A percentile compares a stretch with the other conserved stretches of the same genome.
phyloP scores from a whole-genome alignment of 2,888 invertebrate genomes.

The Xanthorhoe spadicearia region DNA sequence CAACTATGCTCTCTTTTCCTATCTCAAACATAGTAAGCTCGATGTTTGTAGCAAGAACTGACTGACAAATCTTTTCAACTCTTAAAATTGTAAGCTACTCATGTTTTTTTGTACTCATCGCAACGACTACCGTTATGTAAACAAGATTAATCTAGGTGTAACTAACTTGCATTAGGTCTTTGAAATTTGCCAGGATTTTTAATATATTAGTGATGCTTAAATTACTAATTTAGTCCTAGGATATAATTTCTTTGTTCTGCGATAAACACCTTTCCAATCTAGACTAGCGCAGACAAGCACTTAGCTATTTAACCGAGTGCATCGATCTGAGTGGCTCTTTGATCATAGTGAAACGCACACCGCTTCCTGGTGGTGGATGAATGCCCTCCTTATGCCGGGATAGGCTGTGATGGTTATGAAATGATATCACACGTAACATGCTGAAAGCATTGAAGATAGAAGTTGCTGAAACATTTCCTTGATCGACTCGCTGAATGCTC shows the following conservation, averaged over 20 bases:
- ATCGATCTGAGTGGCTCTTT: slow-evolving; percentile 65
- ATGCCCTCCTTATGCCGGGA: slow-evolving; percentile 56
- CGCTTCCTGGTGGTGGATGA: slow-evolving; percentile 68
- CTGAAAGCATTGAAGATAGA: slow-evolving; percentile 29
- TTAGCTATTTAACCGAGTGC: slow-evolving; percentile 51
- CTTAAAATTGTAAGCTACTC: neutral
- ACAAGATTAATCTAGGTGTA: neutral
- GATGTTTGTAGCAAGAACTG: slow-evolving; percentile 1
- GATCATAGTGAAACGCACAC: slow-evolving; percentile 61
- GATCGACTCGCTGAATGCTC: slow-evolving; percentile 11
- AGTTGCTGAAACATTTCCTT: slow-evolving; percentile 19
- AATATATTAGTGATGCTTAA: neutral
- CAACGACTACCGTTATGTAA: neutral
- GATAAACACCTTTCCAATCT: slow-evolving; percentile 37
- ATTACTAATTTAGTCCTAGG: neutral
- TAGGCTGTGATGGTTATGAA: slow-evolving; percentile 52
- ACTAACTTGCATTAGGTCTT: neutral
- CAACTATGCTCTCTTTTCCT: slow-evolving; percentile 8
- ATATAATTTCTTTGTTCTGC: slow-evolving; percentile 26
- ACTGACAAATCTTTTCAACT: neutral
- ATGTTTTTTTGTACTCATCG: neutral
- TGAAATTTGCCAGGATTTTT: neutral
- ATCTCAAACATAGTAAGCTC: neutral
- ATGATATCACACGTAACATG: slow-evolving; percentile 39
- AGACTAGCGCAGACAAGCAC: slow-evolving; percentile 41